Conservation (phyloP, 64 coral and sea anemone species). For the Actinia equina region DNA sequence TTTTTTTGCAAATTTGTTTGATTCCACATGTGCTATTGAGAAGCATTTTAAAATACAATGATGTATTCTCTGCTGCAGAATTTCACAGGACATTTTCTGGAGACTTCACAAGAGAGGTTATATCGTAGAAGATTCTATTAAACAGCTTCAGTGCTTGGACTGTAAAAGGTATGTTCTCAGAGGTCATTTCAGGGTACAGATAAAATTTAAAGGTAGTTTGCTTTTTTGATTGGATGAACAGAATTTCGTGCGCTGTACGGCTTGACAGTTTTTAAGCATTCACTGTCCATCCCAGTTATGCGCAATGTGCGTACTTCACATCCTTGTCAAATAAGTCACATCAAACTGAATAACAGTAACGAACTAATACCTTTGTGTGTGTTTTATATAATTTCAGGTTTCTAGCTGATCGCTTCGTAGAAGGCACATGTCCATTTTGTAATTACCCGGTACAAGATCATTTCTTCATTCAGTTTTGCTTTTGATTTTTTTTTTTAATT, state of each 20-base stretch:
- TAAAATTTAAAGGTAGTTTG: no score
- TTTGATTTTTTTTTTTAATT: no score
- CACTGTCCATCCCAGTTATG: no score
- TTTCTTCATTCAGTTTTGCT: not conserved
- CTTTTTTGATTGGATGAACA: no score
- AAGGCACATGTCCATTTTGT: conserved; percentile 93
- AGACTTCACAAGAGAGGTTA: conserved; percentile 55
- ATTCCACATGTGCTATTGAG: no score
- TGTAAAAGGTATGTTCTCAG: conserved; percentile 52
- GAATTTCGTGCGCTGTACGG: no score
- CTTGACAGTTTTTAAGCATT: no score
- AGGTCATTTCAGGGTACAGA: no score
- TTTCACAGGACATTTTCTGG: conserved; percentile 87
- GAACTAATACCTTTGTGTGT: not conserved
- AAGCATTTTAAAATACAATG: not conserved
- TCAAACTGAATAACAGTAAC: no score
- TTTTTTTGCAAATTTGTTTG: no score
- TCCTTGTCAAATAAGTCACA: no score
- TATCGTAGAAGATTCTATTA: conserved; percentile 56
- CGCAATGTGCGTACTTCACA: no score
- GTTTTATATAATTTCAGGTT: conserved; percentile 51
- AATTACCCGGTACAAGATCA: conserved; percentile 69
- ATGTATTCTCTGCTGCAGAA: conserved; percentile 27
- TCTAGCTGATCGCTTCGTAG: conserved; percentile 96
- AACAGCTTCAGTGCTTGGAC: conserved; percentile 62